Conservation (phyloP, 2,113 vertebrate species). For the Eurystomus gularis region DNA sequence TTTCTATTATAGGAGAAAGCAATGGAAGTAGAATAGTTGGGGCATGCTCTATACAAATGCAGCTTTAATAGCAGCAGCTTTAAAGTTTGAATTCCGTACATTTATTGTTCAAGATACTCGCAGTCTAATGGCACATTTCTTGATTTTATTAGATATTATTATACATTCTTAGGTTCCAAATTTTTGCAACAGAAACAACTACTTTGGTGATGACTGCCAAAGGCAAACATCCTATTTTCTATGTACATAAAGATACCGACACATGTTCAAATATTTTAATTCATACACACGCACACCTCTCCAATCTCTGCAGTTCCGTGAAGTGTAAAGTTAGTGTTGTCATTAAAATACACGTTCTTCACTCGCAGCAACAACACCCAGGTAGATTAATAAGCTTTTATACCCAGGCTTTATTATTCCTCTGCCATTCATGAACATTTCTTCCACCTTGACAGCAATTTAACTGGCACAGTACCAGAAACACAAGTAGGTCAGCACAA, state of each 20-base stretch:
- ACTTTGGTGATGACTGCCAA: constrained; percentile 54
- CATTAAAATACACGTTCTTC: constrained; percentile 40
- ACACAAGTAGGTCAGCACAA: constrained; percentile 70
- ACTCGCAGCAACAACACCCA: constrained; percentile 9
- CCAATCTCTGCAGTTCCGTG: constrained; percentile 44
- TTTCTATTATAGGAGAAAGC: not conserved
- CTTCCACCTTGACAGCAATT: constrained; percentile 51
- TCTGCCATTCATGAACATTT: constrained; percentile 50
- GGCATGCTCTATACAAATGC: not conserved
- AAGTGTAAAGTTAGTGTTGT: constrained; percentile 49
- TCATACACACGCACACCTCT: not conserved
- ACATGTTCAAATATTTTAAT: not conserved
- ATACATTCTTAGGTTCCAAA: constrained; percentile 6
- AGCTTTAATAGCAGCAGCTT: not conserved
- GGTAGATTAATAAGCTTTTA: constrained; percentile 27
- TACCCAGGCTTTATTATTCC: not conserved
- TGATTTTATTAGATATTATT: constrained; percentile 45
- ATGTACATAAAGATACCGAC: constrained; percentile 28
- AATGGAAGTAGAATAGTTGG: not conserved
- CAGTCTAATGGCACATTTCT: not conserved
- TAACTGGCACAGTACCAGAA: constrained; percentile 56
- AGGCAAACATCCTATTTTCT: constrained; percentile 48
- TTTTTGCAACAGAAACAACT: constrained; percentile 45
- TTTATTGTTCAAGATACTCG: not conserved
- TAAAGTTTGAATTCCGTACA: not conserved